Percentiles rank a stretch among this genome's conserved stretches.
Conservation (phyloP, 2,888 invertebrate genomes). For the Pristionchus japonicus region DNA sequence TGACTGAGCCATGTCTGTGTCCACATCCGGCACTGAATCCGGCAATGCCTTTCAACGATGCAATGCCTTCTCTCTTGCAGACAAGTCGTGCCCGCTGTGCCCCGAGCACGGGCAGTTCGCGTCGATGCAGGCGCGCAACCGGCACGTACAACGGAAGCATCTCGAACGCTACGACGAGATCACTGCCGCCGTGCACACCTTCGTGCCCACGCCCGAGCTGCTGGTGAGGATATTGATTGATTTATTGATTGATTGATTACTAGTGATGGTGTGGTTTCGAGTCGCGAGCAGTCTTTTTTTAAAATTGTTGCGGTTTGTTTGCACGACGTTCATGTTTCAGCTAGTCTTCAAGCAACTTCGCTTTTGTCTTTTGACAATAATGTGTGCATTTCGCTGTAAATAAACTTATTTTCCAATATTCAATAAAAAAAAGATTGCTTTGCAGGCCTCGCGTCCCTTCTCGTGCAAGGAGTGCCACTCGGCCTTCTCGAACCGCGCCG, state of each 20-base stretch:
- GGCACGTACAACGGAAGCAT: conserved; percentile 28
- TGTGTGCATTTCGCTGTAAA: background rate
- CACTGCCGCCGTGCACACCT: background rate
- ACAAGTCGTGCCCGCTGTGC: conserved; percentile 43
- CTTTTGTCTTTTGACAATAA: background rate
- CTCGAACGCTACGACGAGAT: background rate
- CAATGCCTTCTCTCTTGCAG: background rate
- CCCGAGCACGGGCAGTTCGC: background rate
- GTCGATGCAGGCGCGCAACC: conserved; percentile 25
- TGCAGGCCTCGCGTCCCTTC: conserved; percentile 44
- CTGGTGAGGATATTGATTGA: too few species aligned
- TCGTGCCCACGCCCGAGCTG: background rate
- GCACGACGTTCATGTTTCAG: background rate
- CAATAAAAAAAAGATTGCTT: background rate
- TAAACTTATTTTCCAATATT: too few species aligned
- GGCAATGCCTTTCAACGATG: too few species aligned
- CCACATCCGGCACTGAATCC: too few species aligned
- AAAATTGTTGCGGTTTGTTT: background rate
- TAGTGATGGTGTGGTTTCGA: background rate
- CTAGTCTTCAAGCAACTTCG: background rate
- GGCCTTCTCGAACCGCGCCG: background rate
- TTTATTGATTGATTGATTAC: too few species aligned
- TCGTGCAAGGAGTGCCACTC: background rate
- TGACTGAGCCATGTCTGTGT: background rate
- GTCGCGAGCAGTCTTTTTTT: too few species aligned